Conservation (phyloP, 2,113 vertebrate genomes). For the Zosterops hypoxanthus region DNA sequence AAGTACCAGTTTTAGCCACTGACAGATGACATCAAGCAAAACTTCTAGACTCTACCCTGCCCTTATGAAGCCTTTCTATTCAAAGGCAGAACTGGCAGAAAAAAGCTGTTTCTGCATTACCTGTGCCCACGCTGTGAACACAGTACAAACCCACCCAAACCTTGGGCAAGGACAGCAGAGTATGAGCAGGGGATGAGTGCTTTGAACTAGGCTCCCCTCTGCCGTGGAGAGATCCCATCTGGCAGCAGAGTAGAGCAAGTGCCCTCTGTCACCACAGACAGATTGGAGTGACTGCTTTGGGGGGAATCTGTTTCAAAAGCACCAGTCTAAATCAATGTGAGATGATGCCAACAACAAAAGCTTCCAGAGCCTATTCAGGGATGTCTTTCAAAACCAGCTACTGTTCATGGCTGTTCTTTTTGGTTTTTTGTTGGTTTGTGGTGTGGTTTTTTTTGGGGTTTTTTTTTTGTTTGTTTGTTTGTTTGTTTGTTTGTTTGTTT, state of each 20-base stretch:
- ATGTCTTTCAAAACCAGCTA: not conserved
- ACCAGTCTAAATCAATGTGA: not conserved
- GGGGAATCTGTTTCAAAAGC: not conserved
- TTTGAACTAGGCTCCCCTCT: not conserved
- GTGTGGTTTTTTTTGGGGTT: not conserved
- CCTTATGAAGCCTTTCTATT: not conserved
- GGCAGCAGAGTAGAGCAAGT: not conserved
- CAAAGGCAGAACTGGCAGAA: not conserved
- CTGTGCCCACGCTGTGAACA: fast-evolving
- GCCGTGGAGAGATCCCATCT: not conserved
- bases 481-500: not conserved
- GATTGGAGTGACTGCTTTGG: not conserved
- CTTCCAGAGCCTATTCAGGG: not conserved
- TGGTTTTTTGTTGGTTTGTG: not conserved
- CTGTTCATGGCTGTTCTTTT: not conserved
- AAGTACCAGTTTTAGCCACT: not conserved
- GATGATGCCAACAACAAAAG: not conserved
- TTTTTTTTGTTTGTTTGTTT: not conserved
- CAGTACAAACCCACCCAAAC: not conserved
- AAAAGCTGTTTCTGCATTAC: not conserved
- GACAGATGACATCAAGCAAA: not conserved
- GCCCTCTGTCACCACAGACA: not conserved
- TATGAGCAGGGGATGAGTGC: not conserved
- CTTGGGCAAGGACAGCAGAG: not conserved
- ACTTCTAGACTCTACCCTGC: not conserved